Evolutionary conservation across 2,113 vertebrate species (phyloP), one percentile per base, ranked within the genome.

Genomic region (Crotalus viridis): DNA sequence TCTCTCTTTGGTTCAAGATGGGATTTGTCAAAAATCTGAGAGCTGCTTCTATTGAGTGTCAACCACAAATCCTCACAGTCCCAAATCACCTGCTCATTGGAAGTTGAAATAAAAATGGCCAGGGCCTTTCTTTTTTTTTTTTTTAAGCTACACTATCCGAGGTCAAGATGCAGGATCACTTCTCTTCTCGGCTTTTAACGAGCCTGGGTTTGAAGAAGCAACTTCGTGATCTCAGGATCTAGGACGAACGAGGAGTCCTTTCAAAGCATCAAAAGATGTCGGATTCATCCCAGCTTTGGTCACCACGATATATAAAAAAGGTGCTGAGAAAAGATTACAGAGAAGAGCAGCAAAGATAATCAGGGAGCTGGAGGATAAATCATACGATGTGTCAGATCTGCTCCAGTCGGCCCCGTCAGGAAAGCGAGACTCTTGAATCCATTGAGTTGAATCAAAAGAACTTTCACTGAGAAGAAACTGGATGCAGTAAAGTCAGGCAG

Each of bases 11-110:
- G 98, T 97, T 98, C 97, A 98, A 97, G 98, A 98, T 97, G 97
- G 98, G 98, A 98, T 98, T 98, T 98, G 98, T 98, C 98, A 98
- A 98, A 93, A 98, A 98, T 97, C 98, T 91, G 96, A 98, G 97
- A 98, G 97, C 97, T 95, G 97, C 96, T 98, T 98, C 98, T 98
- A 98, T 98, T 97, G 97, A 98, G 97, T 97, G 97, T 98, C 98
- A 98, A 97, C 97, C 97, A 98, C 98, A 98, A 98, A 98, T 98
- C 98, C 98, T 98, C 97, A 94, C 96, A 97, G 95, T 96, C 96
- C 97, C 97, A 97, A 98, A 97, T 98, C 98, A 97, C 96, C 97
- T 96, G 97, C 97, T 97, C 97, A 97, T 96, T 97, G 97, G 97
- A 97, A 97, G 96, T 97, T 97, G 97, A 97, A 98, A 98, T 98